phyloP scores from a whole-genome alignment of 2,797 vertebrate species.

The Pangasius macronema region DNA sequence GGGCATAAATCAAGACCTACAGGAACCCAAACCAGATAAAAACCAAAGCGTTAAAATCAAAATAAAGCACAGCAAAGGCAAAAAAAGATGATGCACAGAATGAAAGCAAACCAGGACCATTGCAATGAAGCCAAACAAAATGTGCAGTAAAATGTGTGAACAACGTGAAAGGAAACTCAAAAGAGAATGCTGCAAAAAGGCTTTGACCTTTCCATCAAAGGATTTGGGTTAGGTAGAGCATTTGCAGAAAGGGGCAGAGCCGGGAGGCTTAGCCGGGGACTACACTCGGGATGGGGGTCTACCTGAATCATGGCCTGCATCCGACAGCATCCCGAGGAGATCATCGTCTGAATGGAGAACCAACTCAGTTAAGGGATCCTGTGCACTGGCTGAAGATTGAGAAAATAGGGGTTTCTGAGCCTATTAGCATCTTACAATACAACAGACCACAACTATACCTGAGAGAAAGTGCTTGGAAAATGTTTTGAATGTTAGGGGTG shows the following conservation, averaged over 20 bases:
- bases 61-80: slow-evolving; percentile 27
- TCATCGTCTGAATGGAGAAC: slow-evolving; percentile 92
- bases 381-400: slow-evolving; percentile 76
- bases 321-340: slow-evolving; percentile 89
- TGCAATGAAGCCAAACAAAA: slow-evolving; percentile 12
- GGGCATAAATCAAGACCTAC: slow-evolving; percentile 95
- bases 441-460: neutral
- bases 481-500: neutral
- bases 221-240: slow-evolving; percentile 20
- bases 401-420: slow-evolving; percentile 52
- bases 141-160: slow-evolving; percentile 6
- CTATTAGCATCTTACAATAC: slow-evolving; percentile 20
- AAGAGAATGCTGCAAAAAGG: slow-evolving; percentile 6
- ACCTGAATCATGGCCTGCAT: slow-evolving; percentile 81
- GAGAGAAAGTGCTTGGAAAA: neutral
- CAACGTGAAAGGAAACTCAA: slow-evolving; percentile 25
- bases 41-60: slow-evolving; percentile 55
- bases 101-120: slow-evolving; percentile 35
- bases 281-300: slow-evolving; percentile 46
- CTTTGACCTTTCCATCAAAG: slow-evolving; percentile 24
- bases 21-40: slow-evolving; percentile 81
- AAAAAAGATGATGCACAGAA: slow-evolving; percentile 53
- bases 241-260: slow-evolving; percentile 32
- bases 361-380: slow-evolving; percentile 88
- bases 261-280: slow-evolving; percentile 17